Percentiles rank a stretch among this genome's conserved stretches.
These are phyloP conservation scores for Tretioscincus oriximinensis DNA, from an alignment of 2,113 vertebrate species.

Conservation along the genomic window DNA sequence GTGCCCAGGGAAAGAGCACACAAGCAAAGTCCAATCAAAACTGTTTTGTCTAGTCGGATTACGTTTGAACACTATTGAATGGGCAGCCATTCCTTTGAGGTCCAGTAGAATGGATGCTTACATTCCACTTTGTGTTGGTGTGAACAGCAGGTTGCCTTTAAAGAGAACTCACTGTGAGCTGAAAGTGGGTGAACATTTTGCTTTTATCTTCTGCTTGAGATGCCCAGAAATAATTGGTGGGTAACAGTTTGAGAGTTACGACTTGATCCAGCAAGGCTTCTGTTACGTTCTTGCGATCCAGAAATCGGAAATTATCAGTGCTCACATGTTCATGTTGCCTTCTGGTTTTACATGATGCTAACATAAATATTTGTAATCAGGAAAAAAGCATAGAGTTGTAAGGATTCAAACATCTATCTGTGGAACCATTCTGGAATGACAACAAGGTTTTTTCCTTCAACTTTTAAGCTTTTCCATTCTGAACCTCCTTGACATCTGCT, in stretches of 20 bases:
- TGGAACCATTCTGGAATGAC: constrained; percentile 2
- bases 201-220: too few species aligned
- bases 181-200: too few species aligned
- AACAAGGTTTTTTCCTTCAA: background rate
- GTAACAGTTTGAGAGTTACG: too few species aligned
- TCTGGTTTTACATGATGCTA: background rate
- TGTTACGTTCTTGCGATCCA: background rate
- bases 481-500: constrained; percentile 22
- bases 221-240: too few species aligned
- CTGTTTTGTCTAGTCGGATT: background rate
- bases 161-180: too few species aligned
- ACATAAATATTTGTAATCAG: background rate
- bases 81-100: too few species aligned
- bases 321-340: background rate
- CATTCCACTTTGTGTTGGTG: too few species aligned
- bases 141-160: too few species aligned
- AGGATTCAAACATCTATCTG: background rate
- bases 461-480: background rate
- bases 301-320: background rate
- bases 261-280: too few species aligned
- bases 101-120: too few species aligned
- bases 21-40: too few species aligned
- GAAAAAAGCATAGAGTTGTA: background rate
- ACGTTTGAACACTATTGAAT: too few species aligned
- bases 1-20: background rate